A percentile compares a stretch with the other conserved stretches of the same genome.
Conservation (phyloP, 2,113 vertebrate genomes). For the Hiodon tergisus region DNA sequence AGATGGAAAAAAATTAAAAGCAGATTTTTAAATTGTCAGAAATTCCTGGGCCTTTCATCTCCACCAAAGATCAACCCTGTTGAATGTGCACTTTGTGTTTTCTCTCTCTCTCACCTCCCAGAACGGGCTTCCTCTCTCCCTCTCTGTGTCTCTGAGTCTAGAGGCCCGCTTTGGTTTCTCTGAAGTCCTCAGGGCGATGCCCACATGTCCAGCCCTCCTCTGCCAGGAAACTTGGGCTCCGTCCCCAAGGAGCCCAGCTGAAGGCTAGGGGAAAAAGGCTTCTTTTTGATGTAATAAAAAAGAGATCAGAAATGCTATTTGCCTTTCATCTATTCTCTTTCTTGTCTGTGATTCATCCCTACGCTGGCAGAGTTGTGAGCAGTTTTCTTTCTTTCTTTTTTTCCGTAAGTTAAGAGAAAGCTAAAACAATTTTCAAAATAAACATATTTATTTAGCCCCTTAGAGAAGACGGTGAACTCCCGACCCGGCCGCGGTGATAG, state of each 20-base stretch:
- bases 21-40: not conserved
- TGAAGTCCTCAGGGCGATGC: conserved; percentile 57
- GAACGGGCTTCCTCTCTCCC: conserved; percentile 11
- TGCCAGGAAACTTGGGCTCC: conserved; percentile 65
- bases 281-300: conserved; percentile 67
- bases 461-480: conserved; percentile 28
- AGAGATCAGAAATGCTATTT: conserved; percentile 59
- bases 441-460: conserved; percentile 25
- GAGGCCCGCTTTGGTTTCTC: conserved; percentile 43
- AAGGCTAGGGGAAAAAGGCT: conserved; percentile 53
- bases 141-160: conserved; percentile 29
- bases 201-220: conserved; percentile 59
- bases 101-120: conserved; percentile 5
- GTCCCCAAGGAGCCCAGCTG: conserved; percentile 58
- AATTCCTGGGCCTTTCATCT: conserved; percentile 20
- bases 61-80: conserved; percentile 19
- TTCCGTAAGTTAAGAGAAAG: conserved; percentile 42
- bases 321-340: conserved; percentile 60
- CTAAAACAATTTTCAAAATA: conserved; percentile 37
- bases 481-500: not conserved
- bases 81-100: conserved; percentile 3
- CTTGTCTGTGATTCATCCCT: conserved; percentile 59
- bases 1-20: not conserved
- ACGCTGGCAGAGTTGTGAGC: conserved; percentile 44
- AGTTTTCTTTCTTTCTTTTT: conserved; percentile 28